phyloP scores from a whole-genome alignment of 2,797 vertebrate genomes.

The Sternarchorhynchus goeldii region DNA sequence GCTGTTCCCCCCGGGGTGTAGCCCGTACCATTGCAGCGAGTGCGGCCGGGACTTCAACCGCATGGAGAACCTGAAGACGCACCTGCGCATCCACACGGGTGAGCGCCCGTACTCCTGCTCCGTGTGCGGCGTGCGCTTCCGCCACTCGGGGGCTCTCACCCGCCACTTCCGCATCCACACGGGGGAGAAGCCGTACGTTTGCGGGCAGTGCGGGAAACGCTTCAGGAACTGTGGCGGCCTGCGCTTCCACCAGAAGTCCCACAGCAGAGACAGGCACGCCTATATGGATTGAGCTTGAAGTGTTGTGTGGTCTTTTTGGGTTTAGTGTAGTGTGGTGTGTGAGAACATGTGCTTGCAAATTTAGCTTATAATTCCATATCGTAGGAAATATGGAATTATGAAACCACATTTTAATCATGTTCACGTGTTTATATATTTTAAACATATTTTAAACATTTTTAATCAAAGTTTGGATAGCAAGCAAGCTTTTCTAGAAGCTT shows the following conservation, averaged over 20 bases:
- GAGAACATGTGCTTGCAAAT: no score
- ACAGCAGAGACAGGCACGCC: conserved; percentile 57
- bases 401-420: no score
- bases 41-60: conserved; percentile 77
- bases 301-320: neutral
- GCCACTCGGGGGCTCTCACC: conserved; percentile 76
- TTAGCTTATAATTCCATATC: no score
- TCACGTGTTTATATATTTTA: no score
- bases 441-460: no score
- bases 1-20: conserved; percentile 72
- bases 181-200: conserved; percentile 75
- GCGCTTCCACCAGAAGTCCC: conserved; percentile 75
- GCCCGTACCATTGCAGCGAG: conserved; percentile 72
- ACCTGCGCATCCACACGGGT: conserved; percentile 76
- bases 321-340: neutral
- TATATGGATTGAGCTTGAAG: conserved; percentile 34
- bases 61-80: conserved; percentile 78
- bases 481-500: no score
- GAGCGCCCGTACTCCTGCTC: conserved; percentile 74
- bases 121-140: conserved; percentile 72
- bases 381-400: no score
- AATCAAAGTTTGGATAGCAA: no score
- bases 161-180: conserved; percentile 79
- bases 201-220: conserved; percentile 74
- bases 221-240: conserved; percentile 76